phyloP scores from a whole-genome alignment of 2,113 vertebrate species.

The Solea senegalensis region DNA sequence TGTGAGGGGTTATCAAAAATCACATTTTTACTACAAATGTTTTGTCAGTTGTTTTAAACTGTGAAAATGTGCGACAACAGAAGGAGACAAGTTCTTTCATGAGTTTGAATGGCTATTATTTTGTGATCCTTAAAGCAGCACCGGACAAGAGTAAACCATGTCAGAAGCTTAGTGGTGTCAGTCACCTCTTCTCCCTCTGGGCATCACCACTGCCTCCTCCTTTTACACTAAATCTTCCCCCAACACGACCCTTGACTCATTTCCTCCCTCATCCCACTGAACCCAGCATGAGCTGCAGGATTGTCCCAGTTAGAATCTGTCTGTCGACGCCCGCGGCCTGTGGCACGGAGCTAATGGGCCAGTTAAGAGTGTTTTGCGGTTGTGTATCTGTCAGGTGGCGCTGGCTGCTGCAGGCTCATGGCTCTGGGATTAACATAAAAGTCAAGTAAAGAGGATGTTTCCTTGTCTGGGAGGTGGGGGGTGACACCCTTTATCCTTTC shows the following conservation, averaged over 20 bases:
- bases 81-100: background rate
- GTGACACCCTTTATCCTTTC: background rate
- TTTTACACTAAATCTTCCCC: constrained; percentile 4
- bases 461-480: background rate
- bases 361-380: constrained; percentile 67
- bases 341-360: constrained; percentile 64
- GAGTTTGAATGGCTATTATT: background rate
- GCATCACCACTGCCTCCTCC: constrained; percentile 31
- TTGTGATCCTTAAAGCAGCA: background rate
- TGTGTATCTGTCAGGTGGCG: constrained; percentile 46
- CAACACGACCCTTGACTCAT: background rate
- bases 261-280: constrained; percentile 5
- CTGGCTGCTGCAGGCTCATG: constrained; percentile 41
- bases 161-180: constrained; percentile 19
- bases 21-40: too few relatives aligned
- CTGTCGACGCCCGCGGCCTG: constrained; percentile 55
- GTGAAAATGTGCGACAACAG: too few relatives aligned
- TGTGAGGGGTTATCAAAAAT: too few relatives aligned
- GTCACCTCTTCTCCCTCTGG: constrained; percentile 22
- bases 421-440: constrained; percentile 54
- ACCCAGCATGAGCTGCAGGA: constrained; percentile 50
- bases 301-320: constrained; percentile 55
- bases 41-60: too few relatives aligned
- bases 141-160: background rate
- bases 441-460: constrained; percentile 23